Conservation (phyloP, 2,113 vertebrate genomes). For the Carassius carassius region DNA sequence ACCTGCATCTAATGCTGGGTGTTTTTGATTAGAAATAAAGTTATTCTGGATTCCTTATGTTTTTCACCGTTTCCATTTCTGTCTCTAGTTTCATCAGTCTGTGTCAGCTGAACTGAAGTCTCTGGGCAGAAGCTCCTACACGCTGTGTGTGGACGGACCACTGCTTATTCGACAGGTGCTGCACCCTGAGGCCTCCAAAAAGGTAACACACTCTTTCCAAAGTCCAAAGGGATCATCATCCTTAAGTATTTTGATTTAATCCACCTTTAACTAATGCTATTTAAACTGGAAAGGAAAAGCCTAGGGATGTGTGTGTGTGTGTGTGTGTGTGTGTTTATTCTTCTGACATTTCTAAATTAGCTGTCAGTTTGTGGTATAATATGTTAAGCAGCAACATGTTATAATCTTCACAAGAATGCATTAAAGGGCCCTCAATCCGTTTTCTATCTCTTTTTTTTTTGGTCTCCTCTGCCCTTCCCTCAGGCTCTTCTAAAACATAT, state of each 20-base stretch:
- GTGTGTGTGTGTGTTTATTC: neutral
- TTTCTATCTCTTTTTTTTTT: neutral
- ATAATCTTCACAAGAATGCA: slow-evolving; percentile 42
- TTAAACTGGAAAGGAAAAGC: neutral
- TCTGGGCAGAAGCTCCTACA: slow-evolving; percentile 84
- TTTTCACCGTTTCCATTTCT: neutral
- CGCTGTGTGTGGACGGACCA: slow-evolving; percentile 88
- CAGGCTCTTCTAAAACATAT: neutral
- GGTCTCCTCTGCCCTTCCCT: neutral
- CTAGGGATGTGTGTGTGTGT: neutral
- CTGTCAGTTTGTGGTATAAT: slow-evolving; percentile 17
- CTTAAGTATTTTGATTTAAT: neutral
- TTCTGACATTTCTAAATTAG: slow-evolving; percentile 11
- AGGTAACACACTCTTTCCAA: slow-evolving; percentile 73
- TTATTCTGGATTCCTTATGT: neutral
- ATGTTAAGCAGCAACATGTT: slow-evolving; percentile 36
- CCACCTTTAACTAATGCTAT: neutral
- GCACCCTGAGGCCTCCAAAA: slow-evolving; percentile 93
- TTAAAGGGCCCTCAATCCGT: neutral
- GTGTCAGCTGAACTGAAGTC: slow-evolving; percentile 86
- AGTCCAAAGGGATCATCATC: neutral
- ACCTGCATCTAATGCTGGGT: neutral
- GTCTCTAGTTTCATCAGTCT: slow-evolving; percentile 84
- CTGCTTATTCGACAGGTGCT: slow-evolving; percentile 89
- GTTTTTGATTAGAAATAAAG: neutral